Evolutionary conservation across 2,797 vertebrate species (phyloP).

Genomic region (Chrosomus eos): DNA sequence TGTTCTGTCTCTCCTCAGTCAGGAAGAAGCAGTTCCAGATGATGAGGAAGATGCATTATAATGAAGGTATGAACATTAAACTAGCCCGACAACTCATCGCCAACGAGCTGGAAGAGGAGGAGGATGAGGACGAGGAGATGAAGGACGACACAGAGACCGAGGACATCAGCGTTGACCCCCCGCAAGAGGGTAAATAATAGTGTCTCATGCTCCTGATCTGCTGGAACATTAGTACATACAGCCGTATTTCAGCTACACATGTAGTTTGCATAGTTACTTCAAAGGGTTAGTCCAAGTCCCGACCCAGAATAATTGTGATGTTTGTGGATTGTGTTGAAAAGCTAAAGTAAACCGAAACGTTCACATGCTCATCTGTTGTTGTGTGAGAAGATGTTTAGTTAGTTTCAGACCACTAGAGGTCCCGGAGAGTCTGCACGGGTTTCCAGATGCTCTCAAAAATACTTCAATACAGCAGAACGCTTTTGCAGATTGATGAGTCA

Average conservation of each 20-base stretch:
- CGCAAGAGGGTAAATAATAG: conserved; percentile 75
- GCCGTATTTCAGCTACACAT: background rate
- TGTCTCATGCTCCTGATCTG: background rate
- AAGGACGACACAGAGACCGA: conserved; percentile 83
- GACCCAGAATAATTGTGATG: background rate
- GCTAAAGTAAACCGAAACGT: background rate
- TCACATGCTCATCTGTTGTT: background rate
- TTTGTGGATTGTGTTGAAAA: background rate
- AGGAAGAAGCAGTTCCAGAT: conserved; percentile 96
- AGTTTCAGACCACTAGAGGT: background rate
- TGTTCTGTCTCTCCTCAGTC: conserved; percentile 71
- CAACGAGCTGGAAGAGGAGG: conserved; percentile 87
- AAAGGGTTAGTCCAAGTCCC: background rate
- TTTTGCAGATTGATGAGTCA: too few species aligned
- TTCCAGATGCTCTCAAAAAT: background rate
- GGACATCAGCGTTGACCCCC: conserved; percentile 83
- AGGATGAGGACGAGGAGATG: conserved; percentile 86
- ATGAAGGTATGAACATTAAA: conserved; percentile 96
- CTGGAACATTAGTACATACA: background rate
- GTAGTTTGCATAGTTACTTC: background rate
- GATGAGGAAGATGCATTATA: conserved; percentile 98
- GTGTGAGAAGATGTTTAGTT: too few species aligned
- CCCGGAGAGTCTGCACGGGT: background rate
- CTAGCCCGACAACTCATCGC: conserved; percentile 94
- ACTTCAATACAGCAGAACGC: background rate